Conservation (phyloP, 2,888 invertebrate genomes). For the Drosophila mayaguana region DNA sequence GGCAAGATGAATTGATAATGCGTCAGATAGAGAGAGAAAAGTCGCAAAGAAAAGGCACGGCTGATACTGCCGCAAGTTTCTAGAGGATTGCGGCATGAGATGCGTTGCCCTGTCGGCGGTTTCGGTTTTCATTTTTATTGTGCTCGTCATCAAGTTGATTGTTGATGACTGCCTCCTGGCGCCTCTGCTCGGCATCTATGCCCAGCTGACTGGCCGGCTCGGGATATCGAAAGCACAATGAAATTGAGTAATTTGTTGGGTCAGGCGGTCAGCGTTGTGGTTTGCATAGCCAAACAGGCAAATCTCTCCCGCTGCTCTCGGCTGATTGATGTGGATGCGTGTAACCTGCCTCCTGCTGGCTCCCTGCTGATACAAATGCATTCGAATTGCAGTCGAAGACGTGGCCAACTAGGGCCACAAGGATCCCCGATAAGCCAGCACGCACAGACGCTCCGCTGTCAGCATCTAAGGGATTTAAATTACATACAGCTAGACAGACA, state of each 20-base stretch:
- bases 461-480: slow-evolving; percentile 75
- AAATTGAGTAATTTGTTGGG: slow-evolving; percentile 80
- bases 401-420: slow-evolving; percentile 56
- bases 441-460: slow-evolving; percentile 77
- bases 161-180: slow-evolving; percentile 76
- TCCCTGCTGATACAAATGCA: slow-evolving; percentile 65
- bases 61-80: slow-evolving; percentile 58
- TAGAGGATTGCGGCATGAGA: slow-evolving; percentile 19
- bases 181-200: slow-evolving; percentile 29
- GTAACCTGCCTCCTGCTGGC: slow-evolving; percentile 52
- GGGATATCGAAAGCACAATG: slow-evolving; percentile 70
- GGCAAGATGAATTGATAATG: slow-evolving; percentile 21
- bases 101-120: slow-evolving; percentile 40
- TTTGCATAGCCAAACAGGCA: slow-evolving; percentile 77
- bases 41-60: slow-evolving; percentile 33
- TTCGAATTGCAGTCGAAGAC: slow-evolving; percentile 68
- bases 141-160: slow-evolving; percentile 80
- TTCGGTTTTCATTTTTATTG: slow-evolving; percentile 79
- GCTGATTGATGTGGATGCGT: slow-evolving; percentile 74
- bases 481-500: slow-evolving; percentile 51
- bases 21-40: slow-evolving; percentile 26
- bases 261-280: slow-evolving; percentile 78
- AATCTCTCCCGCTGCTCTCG: slow-evolving; percentile 46
- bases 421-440: slow-evolving; percentile 66
- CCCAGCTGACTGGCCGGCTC: slow-evolving; percentile 37